phyloP scores from a whole-genome alignment of 1,140 invertebrate genomes.

The Leguminivora glycinivorella region DNA sequence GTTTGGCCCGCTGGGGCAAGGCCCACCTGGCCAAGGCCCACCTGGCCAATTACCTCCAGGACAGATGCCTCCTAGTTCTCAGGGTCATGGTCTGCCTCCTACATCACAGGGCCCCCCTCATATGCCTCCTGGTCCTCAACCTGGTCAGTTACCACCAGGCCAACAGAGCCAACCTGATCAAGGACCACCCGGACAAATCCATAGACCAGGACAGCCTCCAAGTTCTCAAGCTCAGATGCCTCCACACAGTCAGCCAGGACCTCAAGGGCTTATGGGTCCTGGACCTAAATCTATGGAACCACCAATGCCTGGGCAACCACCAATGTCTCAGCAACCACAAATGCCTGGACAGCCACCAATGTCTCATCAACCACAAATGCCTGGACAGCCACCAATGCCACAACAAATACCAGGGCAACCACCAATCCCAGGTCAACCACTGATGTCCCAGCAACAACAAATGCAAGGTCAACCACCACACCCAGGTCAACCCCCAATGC shows the following conservation, averaged over 20 bases:
- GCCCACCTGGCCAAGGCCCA: conserved; percentile 42
- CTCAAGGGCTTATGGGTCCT: conserved; percentile 36
- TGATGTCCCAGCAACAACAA: conserved; percentile 37
- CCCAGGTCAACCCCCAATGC: conserved; percentile 36
- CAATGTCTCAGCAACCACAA: conserved; percentile 40
- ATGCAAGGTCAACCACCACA: conserved; percentile 36
- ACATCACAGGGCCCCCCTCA: conserved; percentile 35
- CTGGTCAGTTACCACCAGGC: not conserved
- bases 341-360: conserved; percentile 40
- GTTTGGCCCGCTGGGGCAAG: not conserved
- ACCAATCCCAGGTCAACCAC: conserved; percentile 26
- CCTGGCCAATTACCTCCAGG: conserved; percentile 52
- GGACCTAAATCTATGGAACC: conserved; percentile 36
- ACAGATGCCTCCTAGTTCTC: conserved; percentile 52
- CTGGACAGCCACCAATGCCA: conserved; percentile 40
- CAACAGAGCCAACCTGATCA: conserved; percentile 21
- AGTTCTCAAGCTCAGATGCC: conserved; percentile 50
- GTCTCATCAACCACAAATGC: conserved; percentile 36
- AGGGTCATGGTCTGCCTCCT: conserved; percentile 49
- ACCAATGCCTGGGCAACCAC: conserved; percentile 37
- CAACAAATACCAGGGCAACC: conserved; percentile 37
- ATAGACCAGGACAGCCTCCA: conserved; percentile 37
- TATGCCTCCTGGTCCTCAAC: conserved; percentile 42
- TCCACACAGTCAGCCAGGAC: conserved; percentile 43
- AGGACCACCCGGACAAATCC: conserved; percentile 18